Base-by-base conservation (phyloP, 2,888 invertebrate species). In the Congeria kusceri region DNA sequence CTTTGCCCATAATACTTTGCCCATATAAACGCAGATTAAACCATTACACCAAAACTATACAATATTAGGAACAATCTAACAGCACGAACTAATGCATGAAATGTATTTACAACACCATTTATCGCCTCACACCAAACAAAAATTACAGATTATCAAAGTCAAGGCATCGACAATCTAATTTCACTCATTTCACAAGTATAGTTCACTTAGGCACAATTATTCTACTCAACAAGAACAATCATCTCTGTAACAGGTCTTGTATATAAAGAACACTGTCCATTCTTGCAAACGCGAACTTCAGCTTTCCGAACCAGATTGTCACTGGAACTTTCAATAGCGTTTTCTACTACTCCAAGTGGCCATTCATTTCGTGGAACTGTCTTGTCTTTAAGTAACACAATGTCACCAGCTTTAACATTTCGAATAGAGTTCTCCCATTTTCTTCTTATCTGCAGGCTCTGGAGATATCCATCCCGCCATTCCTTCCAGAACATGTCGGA, bases 401-500 rank as follows among this genome's bases (percentile, higher is more conserved):
- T 46, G 28, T 69, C 69, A 46, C 75, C 75, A 23, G 39, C 27
- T 57, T 75, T 64, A 23, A 68, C 29, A 44, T 63, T 56, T 27
- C 27, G 62, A 15, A 25, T 7, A 5, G 23, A n/a, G 13, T 23
- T 27, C 13, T 66, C 11, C 74, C 74, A 67, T 59, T 66, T 67
- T 46, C 67, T 59, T 59, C 66, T 59, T 11, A 49, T n/a, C 27
- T 74, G 74, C 18, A 74, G 62, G 23, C 53, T 53, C 27, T 67
- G 66, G 11, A 74, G 49, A 29, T 32, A 74, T 7, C 63, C 61
- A 0, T 63, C 28, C 23, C 65, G n/a, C 75, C 69, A 75, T 44
- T 47, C 25, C 29, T 64, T 69, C 75, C 75, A 75, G 25, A 75
- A 75, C 23, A 47, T 57, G 49, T 75, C 69, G 9, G 69, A 56